phyloP scores from a whole-genome alignment of 2,888 invertebrate genomes.

The Tortrix viridana region DNA sequence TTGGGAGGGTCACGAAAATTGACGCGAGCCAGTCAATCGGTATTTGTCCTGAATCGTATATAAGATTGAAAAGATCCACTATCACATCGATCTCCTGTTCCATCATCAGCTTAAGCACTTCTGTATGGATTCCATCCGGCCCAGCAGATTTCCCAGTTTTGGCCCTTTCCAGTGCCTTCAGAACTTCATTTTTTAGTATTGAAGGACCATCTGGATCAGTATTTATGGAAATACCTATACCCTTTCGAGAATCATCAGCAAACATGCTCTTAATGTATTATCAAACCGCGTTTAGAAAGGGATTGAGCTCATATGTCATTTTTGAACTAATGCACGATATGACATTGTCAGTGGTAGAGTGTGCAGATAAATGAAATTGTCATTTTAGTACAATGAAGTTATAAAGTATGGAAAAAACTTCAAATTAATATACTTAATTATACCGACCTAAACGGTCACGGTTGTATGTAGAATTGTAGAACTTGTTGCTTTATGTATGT shows the following conservation, averaged over 20 bases:
- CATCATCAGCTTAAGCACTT: background rate
- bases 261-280: background rate
- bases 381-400: too few species aligned
- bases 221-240: fast-evolving
- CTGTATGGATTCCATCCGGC: background rate
- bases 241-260: background rate
- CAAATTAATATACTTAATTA: too few species aligned
- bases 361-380: too few species aligned
- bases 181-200: background rate
- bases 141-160: background rate
- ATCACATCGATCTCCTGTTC: background rate
- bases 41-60: background rate
- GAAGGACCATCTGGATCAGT: background rate
- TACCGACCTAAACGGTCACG: too few species aligned
- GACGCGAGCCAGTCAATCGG: background rate
- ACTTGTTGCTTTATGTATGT: too few species aligned
- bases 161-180: background rate
- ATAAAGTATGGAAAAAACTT: too few species aligned
- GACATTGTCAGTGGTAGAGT: too few species aligned
- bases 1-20: background rate
- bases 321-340: too few species aligned
- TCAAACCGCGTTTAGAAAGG: too few species aligned
- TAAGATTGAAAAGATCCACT: background rate
- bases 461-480: too few species aligned
- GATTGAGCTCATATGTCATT: too few species aligned